phyloP scores from a whole-genome alignment of 2,888 invertebrate species.

The Mongoloraphidia duomilia region DNA sequence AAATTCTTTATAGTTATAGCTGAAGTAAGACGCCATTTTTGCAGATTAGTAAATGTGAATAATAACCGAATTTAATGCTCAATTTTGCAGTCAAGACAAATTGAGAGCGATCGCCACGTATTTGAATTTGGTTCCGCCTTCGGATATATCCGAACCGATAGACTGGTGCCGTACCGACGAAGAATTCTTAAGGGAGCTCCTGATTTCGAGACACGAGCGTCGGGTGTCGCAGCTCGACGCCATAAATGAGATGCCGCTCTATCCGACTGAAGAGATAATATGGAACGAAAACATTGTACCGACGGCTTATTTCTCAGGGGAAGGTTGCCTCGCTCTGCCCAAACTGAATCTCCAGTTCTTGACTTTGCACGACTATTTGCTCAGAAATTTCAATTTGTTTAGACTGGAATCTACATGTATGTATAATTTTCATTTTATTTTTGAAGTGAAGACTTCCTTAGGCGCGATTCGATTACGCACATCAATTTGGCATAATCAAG shows the following conservation, averaged over 20 bases:
- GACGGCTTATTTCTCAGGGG: slow-evolving; percentile 91
- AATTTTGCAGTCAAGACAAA: slow-evolving; percentile 48
- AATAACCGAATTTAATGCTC: slow-evolving; percentile 4
- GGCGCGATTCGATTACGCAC: too few relatives aligned
- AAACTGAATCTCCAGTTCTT: slow-evolving; percentile 97
- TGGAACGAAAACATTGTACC: slow-evolving; percentile 99
- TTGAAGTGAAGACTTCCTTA: too few relatives aligned
- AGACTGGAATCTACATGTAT: slow-evolving; percentile 93
- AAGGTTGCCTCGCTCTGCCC: slow-evolving; percentile 88
- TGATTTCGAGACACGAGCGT: slow-evolving; percentile 76
- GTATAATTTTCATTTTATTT: slow-evolving; percentile 27
- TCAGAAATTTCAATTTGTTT: slow-evolving; percentile 95
- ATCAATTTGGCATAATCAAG: too few relatives aligned
- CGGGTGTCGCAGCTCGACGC: slow-evolving; percentile 86
- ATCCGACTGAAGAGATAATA: slow-evolving; percentile 94
- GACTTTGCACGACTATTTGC: slow-evolving; percentile 92
- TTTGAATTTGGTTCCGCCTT: slow-evolving; percentile 69
- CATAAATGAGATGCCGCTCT: slow-evolving; percentile 94
- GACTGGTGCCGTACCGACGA: slow-evolving; percentile 70
- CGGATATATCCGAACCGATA: slow-evolving; percentile 48
- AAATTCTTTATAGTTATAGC: neutral
- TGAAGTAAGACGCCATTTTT: too few relatives aligned
- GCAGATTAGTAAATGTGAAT: too few relatives aligned
- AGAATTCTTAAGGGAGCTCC: slow-evolving; percentile 67
- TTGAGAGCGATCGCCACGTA: slow-evolving; percentile 76